A percentile compares a stretch with the other conserved stretches of the same genome.
phyloP scores from a whole-genome alignment of 2,888 invertebrate species.

The Orgyia antiqua region DNA sequence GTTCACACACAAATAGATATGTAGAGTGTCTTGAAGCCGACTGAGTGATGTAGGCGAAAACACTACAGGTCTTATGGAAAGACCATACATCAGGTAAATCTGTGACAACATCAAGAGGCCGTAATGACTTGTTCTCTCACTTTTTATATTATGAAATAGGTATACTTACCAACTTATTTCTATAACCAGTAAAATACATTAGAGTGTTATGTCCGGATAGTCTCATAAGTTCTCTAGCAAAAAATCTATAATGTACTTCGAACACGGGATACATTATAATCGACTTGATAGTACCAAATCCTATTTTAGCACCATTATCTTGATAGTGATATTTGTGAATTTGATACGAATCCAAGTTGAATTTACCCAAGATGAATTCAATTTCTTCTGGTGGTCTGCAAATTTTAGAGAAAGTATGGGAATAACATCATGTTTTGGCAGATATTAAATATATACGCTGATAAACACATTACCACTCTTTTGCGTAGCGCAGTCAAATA shows the following conservation, averaged over 20 bases:
- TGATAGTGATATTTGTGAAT: slow-evolving; percentile 49
- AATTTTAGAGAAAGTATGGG: slow-evolving; percentile 9
- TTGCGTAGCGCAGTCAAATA: too few relatives aligned
- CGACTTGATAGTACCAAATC: slow-evolving; percentile 42
- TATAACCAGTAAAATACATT: slow-evolving; percentile 59
- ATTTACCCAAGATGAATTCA: slow-evolving; percentile 48
- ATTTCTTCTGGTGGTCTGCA: slow-evolving; percentile 49
- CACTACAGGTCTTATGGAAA: too few relatives aligned
- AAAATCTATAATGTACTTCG: slow-evolving; percentile 71
- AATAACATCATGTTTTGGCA: too few relatives aligned
- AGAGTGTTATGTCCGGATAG: slow-evolving; percentile 59
- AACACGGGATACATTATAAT: slow-evolving; percentile 77
- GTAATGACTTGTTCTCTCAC: too few relatives aligned
- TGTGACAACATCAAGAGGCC: too few relatives aligned
- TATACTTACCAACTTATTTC: slow-evolving; percentile 58
- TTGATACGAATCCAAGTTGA: slow-evolving; percentile 46
- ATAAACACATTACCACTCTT: too few relatives aligned
- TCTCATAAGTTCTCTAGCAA: slow-evolving; percentile 81
- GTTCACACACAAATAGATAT: too few relatives aligned
- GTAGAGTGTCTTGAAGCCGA: too few relatives aligned
- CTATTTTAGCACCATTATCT: slow-evolving; percentile 32
- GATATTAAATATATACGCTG: too few relatives aligned
- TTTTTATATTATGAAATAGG: too few relatives aligned
- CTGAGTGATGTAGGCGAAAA: too few relatives aligned
- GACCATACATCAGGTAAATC: too few relatives aligned